These are phyloP conservation scores for Malacoraja senta DNA, from an alignment of 2,797 vertebrate species.

Conservation along the genomic window DNA sequence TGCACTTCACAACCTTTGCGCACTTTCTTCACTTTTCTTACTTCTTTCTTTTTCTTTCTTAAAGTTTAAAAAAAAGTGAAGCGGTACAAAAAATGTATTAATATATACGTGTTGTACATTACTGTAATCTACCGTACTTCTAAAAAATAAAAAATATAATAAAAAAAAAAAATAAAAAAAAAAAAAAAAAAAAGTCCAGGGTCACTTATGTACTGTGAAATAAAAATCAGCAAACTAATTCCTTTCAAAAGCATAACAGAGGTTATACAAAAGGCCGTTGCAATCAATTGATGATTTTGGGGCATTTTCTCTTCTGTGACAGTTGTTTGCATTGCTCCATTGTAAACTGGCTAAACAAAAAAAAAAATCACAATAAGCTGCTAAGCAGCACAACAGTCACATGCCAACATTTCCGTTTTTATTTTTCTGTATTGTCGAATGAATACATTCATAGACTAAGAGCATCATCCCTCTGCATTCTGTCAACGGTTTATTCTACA, in stretches of 20 bases:
- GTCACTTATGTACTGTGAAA: not conserved
- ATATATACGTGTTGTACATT: too few species aligned
- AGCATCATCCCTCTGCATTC: slow-evolving; percentile 54
- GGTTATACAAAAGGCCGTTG: not conserved
- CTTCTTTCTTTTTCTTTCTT: too few species aligned
- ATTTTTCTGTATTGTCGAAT: slow-evolving; percentile 60
- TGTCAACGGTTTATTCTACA: slow-evolving; percentile 58
- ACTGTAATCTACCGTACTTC: too few species aligned
- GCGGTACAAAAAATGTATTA: too few species aligned
- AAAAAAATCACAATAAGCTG: not conserved
- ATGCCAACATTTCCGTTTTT: slow-evolving; percentile 44
- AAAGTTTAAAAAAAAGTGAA: too few species aligned
- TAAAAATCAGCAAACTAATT: not conserved
- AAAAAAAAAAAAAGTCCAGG: not conserved
- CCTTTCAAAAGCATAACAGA: not conserved
- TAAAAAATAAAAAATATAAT: too few species aligned
- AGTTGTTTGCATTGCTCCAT: not conserved
- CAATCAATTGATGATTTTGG: not conserved
- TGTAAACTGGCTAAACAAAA: not conserved
- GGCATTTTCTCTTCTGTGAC: not conserved
- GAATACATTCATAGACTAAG: slow-evolving; percentile 56
- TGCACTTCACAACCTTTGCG: too few species aligned
- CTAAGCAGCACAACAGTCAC: slow-evolving; percentile 48
- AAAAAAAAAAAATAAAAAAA: too few species aligned
- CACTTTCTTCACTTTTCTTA: too few species aligned